Base-by-base conservation (phyloP, 2,113 vertebrate species). In the Tetraodon nigroviridis region DNA sequence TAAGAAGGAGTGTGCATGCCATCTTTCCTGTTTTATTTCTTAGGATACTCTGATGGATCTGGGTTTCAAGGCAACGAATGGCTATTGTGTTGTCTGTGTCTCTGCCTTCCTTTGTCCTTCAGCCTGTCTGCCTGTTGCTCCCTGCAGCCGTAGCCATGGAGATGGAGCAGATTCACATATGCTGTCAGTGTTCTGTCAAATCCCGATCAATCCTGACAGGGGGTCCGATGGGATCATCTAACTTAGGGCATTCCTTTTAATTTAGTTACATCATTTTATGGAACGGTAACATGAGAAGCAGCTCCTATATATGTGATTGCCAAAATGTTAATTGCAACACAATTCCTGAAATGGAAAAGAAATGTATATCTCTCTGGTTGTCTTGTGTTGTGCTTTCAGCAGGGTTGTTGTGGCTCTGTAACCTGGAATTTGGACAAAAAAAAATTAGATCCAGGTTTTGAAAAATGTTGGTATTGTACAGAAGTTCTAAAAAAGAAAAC, bases 391-490 rank as follows among this genome's bases (percentile, higher is more conserved):
- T 81, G 55, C 58, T 69, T 58, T 37, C 51, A 54, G 60, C 58
- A 58, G 63, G 71, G 59, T 72, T 78, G 55, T 51, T 69, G 64
- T 57, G 59, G 62, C 52, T 56, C 51, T 45, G 3, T 51, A 50
- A 16, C 16, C 42, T 56, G 42, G 58, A 46, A 55, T 52, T 32
- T 51, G 46, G 27, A 17, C 18, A 15, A 6, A 29, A 18, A 10
- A 32, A 18, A 11, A 22, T 74, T 14, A 15, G 44, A 12, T 73
- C 21, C 48, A 44, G 40, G 56, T 65, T 50, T 58, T 61, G 27
- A 48, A n/a, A 67, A 51, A 77, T 63, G 61, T 80, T 65, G 61
- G 60, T 62, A 64, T 73, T 71, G 69, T 78, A 69, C 69, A 76
- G 61, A 78, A 18, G 52, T 64, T 73, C 58, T 74, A 57, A 20